Evolutionary conservation across 1,140 invertebrate species (phyloP), one percentile per base, ranked within the genome.

Genomic region (Drosophila pseudoananassae): DNA sequence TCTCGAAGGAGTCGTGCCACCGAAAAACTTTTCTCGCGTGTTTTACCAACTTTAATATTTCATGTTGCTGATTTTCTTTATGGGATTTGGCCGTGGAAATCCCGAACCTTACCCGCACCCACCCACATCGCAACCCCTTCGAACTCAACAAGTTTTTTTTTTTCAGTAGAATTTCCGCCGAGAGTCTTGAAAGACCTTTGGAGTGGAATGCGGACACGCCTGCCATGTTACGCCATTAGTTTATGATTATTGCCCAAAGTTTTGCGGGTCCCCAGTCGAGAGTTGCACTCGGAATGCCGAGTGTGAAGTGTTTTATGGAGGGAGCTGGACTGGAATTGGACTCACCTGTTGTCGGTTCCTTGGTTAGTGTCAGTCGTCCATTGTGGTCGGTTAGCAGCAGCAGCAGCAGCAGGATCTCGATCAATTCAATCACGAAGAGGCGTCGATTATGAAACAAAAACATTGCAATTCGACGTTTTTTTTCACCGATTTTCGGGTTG

Each of bases 21-120:
- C 73, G 74, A 76, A 69, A 69, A 82, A 85, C 55, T 85, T 85
- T 87, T 83, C 82, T 85, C 70, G 82, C 82, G 82, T 85, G 82
- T 87, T 85, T 87, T 82, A 82, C 69, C 78, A 82, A 85, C 82
- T 85, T 85, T 78, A 85, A 85, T 85, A 85, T 85, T 85, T 85
- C 76, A 87, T 85, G 84, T 75, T 82, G 70, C 69, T 80, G 82
- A 85, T 85, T 85, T 85, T 78, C 82, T 87, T 85, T 87, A 85
- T 85, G 83, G 68, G 61, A 69, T 69, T 76, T 76, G 63, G 59
- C 52, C 63, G 63, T 69, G 31, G 65, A 69, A 69, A 69, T 38
- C 56, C 70, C 49, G 36, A 15, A 15, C 15, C 33, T 9, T 31
- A 45, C 33, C 25, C n/a, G 15, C 2, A 20, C 10, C 29, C 43